Evolutionary conservation across 2,888 invertebrate genomes (phyloP).

Genomic region (Euplexia lucipara): DNA sequence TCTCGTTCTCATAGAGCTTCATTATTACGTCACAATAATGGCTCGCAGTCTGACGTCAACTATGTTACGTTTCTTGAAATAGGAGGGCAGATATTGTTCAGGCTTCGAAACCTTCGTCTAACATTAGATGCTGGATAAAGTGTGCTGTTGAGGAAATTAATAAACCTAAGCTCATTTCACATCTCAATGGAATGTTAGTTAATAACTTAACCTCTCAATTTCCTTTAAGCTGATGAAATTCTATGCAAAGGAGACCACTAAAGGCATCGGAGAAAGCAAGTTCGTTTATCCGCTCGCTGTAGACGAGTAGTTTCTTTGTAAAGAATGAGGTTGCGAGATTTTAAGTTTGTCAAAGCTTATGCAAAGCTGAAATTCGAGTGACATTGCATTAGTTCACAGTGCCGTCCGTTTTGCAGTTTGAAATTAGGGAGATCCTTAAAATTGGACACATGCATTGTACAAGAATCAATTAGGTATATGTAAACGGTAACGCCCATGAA

Average conservation of each 20-base stretch:
- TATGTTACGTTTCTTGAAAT: conserved; percentile 30
- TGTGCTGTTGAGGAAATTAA: not conserved
- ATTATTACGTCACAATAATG: conserved; percentile 55
- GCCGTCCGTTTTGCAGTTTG: conserved; percentile 11
- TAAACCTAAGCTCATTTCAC: conserved; percentile 21
- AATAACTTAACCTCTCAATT: conserved; percentile 7
- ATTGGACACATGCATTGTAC: no score
- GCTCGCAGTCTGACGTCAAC: conserved; percentile 46
- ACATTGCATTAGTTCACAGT: conserved; percentile 15
- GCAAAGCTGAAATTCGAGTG: conserved; percentile 33
- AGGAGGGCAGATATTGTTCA: conserved; percentile 25
- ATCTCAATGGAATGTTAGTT: conserved; percentile 23
- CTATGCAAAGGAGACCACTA: conserved; percentile 29
- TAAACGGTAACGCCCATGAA: conserved; percentile 33
- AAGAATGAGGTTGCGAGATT: conserved; percentile 38
- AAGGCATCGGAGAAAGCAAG: conserved; percentile 24
- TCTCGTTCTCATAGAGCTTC: conserved; percentile 25
- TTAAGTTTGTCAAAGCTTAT: conserved; percentile 46
- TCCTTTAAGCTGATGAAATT: conserved; percentile 42
- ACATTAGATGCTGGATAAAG: conserved; percentile 22
- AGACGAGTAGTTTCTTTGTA: conserved; percentile 32
- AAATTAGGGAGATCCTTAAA: conserved; percentile 5
- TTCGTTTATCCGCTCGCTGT: conserved; percentile 10
- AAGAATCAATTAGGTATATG: conserved; percentile 19
- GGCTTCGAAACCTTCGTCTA: conserved; percentile 24